Conservation (phyloP, 2,888 invertebrate species). For the Meta bourneti region DNA sequence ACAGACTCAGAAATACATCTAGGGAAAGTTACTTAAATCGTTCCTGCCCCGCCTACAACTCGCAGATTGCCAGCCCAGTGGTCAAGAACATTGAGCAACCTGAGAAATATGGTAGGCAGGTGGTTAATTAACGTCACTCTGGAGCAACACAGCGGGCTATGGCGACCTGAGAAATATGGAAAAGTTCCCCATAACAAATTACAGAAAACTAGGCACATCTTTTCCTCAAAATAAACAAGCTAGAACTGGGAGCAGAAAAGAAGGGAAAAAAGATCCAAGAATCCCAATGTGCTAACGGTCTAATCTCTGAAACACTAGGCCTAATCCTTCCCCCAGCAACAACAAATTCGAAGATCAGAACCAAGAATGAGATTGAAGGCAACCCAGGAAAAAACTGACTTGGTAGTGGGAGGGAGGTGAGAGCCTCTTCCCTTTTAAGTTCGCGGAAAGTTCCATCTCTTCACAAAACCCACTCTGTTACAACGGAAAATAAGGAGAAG, state of each 20-base stretch:
- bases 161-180: slow-evolving; percentile 16
- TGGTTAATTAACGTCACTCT: no score
- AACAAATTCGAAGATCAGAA: slow-evolving; percentile 69
- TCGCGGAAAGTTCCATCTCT: slow-evolving; percentile 49
- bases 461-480: slow-evolving; percentile 40
- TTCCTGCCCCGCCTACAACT: no score
- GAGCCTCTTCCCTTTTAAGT: slow-evolving; percentile 33
- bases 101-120: no score
- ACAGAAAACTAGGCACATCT: slow-evolving; percentile 8
- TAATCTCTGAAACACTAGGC: slow-evolving; percentile 58
- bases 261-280: slow-evolving; percentile 1
- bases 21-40: no score
- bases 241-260: not conserved
- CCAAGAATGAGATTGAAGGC: slow-evolving; percentile 43
- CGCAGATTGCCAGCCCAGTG: no score
- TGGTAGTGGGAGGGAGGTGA: not conserved
- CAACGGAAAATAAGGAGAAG: not conserved
- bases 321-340: slow-evolving; percentile 47
- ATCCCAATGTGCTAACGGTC: slow-evolving; percentile 45
- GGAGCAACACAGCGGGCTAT: no score
- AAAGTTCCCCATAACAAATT: slow-evolving; percentile 20
- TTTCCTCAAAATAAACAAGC: slow-evolving; percentile 53
- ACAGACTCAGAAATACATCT: no score
- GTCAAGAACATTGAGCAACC: no score
- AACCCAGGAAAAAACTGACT: not conserved